Percentiles rank a stretch among this genome's conserved stretches.
Conservation (phyloP, 2,888 invertebrate species). For the Brachypterus glaber region DNA sequence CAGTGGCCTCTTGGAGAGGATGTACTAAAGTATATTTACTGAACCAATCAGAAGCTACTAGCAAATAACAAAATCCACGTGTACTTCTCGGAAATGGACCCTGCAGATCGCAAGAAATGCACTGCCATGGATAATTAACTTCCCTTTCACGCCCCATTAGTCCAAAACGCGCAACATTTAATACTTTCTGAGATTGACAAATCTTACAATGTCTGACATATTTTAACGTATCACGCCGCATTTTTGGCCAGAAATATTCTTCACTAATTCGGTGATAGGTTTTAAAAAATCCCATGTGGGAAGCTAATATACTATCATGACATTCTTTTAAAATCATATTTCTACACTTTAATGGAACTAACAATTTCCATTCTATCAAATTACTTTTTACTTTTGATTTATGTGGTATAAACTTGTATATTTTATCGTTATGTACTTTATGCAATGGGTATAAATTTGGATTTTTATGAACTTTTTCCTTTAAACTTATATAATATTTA, state of each 20-base stretch:
- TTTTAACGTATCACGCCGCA: conserved; percentile 15
- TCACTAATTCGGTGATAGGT: conserved; percentile 16
- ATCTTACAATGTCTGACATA: conserved; percentile 16
- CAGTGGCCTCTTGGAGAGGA: conserved; percentile 11
- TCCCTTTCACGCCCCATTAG: conserved; percentile 19
- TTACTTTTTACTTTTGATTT: conserved; percentile 10
- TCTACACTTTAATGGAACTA: conserved; percentile 19
- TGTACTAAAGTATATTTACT: conserved; percentile 10
- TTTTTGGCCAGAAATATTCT: conserved; percentile 20
- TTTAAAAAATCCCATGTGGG: conserved; percentile 21
- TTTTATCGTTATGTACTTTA: conserved; percentile 12
- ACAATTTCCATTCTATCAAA: conserved; percentile 19
- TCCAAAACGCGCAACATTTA: conserved; percentile 14
- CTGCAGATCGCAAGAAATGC: conserved; percentile 18
- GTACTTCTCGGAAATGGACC: conserved; percentile 20
- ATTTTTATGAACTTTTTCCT: conserved; percentile 7
- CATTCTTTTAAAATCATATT: conserved; percentile 12
- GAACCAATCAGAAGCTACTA: conserved; percentile 17
- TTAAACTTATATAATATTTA: too few species aligned
- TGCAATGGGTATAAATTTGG: conserved; percentile 14
- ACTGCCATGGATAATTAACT: conserved; percentile 16
- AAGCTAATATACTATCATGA: too few species aligned
- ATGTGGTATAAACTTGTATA: conserved; percentile 14
- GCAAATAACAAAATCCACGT: conserved; percentile 12
- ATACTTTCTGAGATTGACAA: conserved; percentile 21